These are phyloP conservation scores for Acrossocheilus fasciatus DNA, from an alignment of 2,797 vertebrate species.

Conservation along the genomic window DNA sequence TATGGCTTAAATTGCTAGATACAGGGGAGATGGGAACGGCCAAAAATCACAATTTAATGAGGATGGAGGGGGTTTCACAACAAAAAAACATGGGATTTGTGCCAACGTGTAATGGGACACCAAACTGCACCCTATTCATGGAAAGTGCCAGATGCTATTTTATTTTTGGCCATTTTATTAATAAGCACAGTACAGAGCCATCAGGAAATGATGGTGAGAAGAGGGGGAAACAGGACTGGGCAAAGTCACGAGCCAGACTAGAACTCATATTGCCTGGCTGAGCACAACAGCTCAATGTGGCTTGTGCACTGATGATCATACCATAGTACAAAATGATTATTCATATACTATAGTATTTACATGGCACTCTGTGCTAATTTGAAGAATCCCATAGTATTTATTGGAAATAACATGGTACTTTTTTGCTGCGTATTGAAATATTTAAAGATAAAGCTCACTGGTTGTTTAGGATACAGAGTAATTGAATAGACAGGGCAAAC, in stretches of 20 bases:
- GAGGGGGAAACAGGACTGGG: background rate
- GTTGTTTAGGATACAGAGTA: conserved; percentile 50
- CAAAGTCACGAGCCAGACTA: background rate
- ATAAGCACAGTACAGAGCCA: background rate
- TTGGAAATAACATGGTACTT: background rate
- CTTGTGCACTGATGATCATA: background rate
- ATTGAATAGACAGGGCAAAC: conserved; percentile 49
- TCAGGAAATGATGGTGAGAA: conserved; percentile 3
- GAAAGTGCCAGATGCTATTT: conserved; percentile 36
- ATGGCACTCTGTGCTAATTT: background rate
- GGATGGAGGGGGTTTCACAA: conserved; percentile 6
- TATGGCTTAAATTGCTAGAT: background rate
- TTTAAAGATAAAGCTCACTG: background rate
- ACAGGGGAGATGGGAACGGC: background rate
- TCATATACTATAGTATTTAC: background rate
- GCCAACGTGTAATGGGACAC: conserved; percentile 13
- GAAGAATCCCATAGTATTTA: background rate
- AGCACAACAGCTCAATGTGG: conserved; percentile 8
- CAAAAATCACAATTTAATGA: conserved; percentile 1
- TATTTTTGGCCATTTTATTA: conserved; percentile 36
- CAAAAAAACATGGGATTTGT: conserved; percentile 24
- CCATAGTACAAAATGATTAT: background rate
- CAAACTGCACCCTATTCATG: conserved; percentile 22
- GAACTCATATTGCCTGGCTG: too few relatives aligned
- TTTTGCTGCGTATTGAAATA: background rate